phyloP scores from a whole-genome alignment of 35 echinoderm and acorn worm genomes.

The Antedon bifida region DNA sequence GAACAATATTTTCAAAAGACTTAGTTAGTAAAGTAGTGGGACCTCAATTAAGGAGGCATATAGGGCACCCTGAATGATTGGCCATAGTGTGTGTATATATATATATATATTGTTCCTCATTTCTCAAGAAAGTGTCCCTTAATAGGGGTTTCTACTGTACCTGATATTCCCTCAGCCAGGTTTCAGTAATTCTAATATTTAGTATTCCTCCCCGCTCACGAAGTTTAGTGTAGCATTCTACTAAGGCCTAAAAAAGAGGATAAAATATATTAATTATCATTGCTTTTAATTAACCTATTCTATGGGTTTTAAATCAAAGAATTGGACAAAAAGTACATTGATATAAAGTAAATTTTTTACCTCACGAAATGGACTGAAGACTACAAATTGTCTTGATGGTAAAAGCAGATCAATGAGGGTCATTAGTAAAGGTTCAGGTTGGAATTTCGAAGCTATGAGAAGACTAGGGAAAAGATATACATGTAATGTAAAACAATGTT shows the following conservation, averaged over 20 bases:
- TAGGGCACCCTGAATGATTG: no score
- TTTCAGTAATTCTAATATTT: conserved; percentile 52
- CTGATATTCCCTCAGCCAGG: conserved; percentile 65
- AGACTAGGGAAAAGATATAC: conserved; percentile 16
- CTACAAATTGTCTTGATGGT: conserved; percentile 47
- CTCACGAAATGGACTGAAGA: conserved; percentile 50
- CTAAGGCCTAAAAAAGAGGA: conserved; percentile 27
- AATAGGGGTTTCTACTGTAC: conserved; percentile 3
- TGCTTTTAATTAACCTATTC: no score
- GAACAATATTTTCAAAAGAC: background rate
- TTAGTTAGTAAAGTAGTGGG: no score
- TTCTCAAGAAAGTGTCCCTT: no score
- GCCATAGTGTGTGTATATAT: no score
- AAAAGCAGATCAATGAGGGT: conserved; percentile 35
- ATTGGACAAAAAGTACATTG: no score
- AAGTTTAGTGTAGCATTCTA: conserved; percentile 48
- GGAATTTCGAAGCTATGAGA: conserved; percentile 35
- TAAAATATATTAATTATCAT: background rate
- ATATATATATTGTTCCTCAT: no score
- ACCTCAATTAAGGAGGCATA: no score
- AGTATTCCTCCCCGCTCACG: conserved; percentile 29
- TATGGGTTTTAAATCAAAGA: no score
- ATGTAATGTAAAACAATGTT: background rate
- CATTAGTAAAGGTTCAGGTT: conserved; percentile 30
- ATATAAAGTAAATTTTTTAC: no score